Evolutionary conservation across 2,797 vertebrate genomes (phyloP), one percentile per base, ranked within the genome.

Genomic region (Hoplostethus atlanticus): DNA sequence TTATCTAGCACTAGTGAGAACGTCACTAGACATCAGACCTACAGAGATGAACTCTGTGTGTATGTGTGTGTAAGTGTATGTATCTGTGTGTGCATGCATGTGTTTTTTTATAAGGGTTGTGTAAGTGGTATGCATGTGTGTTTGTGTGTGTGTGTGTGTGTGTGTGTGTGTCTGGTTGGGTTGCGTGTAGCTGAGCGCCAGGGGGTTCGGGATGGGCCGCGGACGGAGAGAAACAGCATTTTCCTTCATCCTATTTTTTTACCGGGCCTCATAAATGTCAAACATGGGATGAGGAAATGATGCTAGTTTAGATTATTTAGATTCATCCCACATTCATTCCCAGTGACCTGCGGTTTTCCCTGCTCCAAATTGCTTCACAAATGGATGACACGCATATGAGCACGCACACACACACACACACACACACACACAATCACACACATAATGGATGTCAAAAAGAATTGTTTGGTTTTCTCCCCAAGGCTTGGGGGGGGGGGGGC

Each of bases 221-320:
- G 60, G 51, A 55, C 34, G 15, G 2, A 36, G 30, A 53, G 17
- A 44, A 10, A 46, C 7, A 56, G 9, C n/a, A 12, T 68, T 69
- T 72, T 56, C 30, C 58, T 70, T 68, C 12, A 57, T 64, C 42
- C 6, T 51, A 50, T 67, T 65, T 55, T 21, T 64, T 70, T 44
- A 71, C 48, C 55, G 57, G 12, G 5, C 58, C 58, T 77, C 75
- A 79, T 80, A 87, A 84, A 86, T 86, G 79, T 66, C 76, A 75
- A 55, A 67, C 46, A 72, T 76, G 25, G 21, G 50, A 52, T 61
- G 44, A 57, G 59, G 51, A 78, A 85, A 76, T 59, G 25, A 80
- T 73, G n/a, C 53, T 70, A 66, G 51, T 84, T 91, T 86, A 64
- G 73, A 76, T 86, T 75, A 84, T 91, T 91, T 83, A 76, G 40